Evolutionary conservation across 2,113 vertebrate species (phyloP).

Genomic region (Heloderma charlesbogerti): DNA sequence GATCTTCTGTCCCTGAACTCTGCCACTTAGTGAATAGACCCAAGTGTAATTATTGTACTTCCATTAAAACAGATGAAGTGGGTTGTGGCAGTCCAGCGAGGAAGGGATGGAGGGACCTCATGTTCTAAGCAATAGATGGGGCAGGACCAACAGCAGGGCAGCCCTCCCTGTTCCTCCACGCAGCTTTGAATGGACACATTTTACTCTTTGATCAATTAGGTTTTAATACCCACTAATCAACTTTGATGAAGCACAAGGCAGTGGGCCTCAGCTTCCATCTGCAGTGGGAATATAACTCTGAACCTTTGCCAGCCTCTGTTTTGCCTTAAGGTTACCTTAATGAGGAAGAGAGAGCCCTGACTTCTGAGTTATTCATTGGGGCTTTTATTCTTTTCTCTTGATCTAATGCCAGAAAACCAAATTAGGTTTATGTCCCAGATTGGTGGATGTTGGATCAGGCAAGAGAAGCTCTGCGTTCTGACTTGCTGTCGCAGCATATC

Average conservation of each 20-base stretch:
- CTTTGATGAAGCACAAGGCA: background rate
- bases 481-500: constrained; percentile 11
- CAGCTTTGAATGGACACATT: background rate
- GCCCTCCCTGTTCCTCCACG: background rate
- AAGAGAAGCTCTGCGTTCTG: background rate
- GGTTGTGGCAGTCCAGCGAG: background rate
- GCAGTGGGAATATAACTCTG: background rate
- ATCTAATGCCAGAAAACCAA: constrained; percentile 9
- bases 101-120: background rate
- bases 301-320: background rate
- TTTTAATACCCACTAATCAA: background rate
- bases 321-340: background rate
- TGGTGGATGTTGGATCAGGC: background rate
- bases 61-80: constrained; percentile 3
- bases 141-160: background rate
- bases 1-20: background rate
- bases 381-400: background rate
- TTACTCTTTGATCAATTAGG: constrained; percentile 1
- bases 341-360: background rate
- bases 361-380: background rate
- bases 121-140: background rate
- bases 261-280: background rate
- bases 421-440: background rate
- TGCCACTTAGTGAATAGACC: background rate
- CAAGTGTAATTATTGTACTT: background rate